These are phyloP conservation scores for Microctenopoma stevenorrisi DNA, from an alignment of 2,797 vertebrate genomes.

Conservation along the genomic window DNA sequence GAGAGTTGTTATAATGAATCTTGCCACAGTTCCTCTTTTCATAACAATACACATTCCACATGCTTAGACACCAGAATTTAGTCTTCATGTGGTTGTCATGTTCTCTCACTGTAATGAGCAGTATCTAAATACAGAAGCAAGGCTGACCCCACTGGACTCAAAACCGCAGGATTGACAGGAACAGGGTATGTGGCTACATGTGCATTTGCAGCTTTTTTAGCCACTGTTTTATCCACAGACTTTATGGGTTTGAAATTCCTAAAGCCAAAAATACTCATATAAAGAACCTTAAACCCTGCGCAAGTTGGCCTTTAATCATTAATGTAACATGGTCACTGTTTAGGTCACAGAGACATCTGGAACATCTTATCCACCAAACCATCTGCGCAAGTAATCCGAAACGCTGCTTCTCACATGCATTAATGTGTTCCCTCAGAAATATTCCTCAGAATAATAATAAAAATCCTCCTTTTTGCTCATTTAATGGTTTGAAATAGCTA, in stretches of 20 bases:
- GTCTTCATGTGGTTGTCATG: conserved; percentile 40
- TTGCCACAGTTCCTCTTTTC: conserved; percentile 41
- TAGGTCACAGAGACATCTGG: conserved; percentile 54
- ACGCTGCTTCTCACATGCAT: conserved; percentile 38
- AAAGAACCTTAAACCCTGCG: conserved; percentile 24
- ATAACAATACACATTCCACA: conserved; percentile 57
- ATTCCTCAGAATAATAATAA: too few species aligned
- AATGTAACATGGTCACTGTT: conserved; percentile 31
- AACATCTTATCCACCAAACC: conserved; percentile 55
- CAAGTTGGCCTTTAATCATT: conserved; percentile 53
- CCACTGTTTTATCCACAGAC: conserved; percentile 26
- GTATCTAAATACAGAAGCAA: conserved; percentile 65
- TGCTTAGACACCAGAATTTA: conserved; percentile 34
- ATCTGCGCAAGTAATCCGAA: conserved; percentile 50
- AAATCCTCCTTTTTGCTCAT: conserved; percentile 28
- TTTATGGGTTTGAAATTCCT: conserved; percentile 18
- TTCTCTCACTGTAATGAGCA: conserved; percentile 58
- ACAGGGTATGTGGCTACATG: conserved; percentile 29
- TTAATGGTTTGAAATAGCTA: conserved; percentile 43
- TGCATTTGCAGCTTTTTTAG: conserved; percentile 21
- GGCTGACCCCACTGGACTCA: conserved; percentile 47
- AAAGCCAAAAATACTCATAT: conserved; percentile 21
- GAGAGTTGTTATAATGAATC: conserved; percentile 28
- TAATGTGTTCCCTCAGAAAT: conserved; percentile 24
- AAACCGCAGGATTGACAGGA: conserved; percentile 54